Conservation (phyloP, 2,888 invertebrate genomes). For the Andrena hattorfiana region DNA sequence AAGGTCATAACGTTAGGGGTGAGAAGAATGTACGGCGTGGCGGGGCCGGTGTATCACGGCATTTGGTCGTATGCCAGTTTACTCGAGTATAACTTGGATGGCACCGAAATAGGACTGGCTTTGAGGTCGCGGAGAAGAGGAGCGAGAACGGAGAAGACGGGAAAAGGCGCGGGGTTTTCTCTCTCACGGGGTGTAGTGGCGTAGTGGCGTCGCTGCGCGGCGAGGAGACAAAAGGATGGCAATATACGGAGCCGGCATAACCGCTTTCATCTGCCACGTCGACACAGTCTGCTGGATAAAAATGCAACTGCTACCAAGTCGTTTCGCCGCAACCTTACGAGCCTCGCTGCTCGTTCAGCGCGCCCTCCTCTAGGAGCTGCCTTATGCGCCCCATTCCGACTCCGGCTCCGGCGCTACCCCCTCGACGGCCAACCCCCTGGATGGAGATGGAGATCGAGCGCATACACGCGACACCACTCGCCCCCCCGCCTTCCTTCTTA, state of each 20-base stretch:
- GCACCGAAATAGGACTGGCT: slow-evolving; percentile 81
- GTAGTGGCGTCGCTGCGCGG: slow-evolving; percentile 23
- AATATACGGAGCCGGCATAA: slow-evolving; percentile 73
- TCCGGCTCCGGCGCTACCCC: slow-evolving; percentile 28
- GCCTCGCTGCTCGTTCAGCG: slow-evolving; percentile 58
- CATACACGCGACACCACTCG: slow-evolving; percentile 23
- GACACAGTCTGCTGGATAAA: slow-evolving; percentile 72
- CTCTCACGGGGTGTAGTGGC: slow-evolving; percentile 18
- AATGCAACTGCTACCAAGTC: slow-evolving; percentile 77
- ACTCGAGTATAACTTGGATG: slow-evolving; percentile 79
- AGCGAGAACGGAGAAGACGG: slow-evolving; percentile 60
- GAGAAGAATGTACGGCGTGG: slow-evolving; percentile 65
- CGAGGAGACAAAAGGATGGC: slow-evolving; percentile 65
- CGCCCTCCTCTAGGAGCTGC: slow-evolving; percentile 59
- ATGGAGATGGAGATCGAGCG: slow-evolving; percentile 16
- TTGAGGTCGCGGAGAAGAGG: slow-evolving; percentile 74
- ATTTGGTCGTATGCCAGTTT: slow-evolving; percentile 82
- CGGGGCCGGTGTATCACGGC: slow-evolving; percentile 70
- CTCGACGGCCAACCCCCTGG: slow-evolving; percentile 11
- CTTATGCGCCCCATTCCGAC: slow-evolving; percentile 57
- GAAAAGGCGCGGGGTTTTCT: slow-evolving; percentile 5
- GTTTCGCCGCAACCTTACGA: slow-evolving; percentile 69
- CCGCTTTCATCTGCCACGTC: slow-evolving; percentile 80
- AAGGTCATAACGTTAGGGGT: slow-evolving; percentile 65
- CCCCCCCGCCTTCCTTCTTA: slow-evolving; percentile 27